Evolutionary conservation across 2,797 vertebrate genomes (phyloP).

Genomic region (Arvicola amphibius): DNA sequence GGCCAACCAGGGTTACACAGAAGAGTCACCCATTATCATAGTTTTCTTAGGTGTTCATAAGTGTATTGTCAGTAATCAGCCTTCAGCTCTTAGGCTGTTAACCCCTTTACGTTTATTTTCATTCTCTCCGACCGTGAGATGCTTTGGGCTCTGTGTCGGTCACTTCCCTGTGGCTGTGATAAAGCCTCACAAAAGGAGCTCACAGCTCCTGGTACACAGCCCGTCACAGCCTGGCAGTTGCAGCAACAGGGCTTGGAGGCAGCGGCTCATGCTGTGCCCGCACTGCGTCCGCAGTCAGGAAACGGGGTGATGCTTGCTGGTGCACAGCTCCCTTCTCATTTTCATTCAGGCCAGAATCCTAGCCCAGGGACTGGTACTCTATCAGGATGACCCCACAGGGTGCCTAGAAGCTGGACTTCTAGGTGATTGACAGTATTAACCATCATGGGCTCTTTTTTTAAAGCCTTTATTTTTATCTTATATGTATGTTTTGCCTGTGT

Average conservation of each 20-base stretch:
- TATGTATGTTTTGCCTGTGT: not conserved
- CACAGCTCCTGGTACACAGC: too few species aligned
- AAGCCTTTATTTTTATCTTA: not conserved
- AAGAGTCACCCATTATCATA: not conserved
- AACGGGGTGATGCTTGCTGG: not conserved
- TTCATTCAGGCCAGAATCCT: not conserved
- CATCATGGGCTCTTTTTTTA: not conserved
- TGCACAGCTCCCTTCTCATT: not conserved
- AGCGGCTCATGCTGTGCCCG: too few species aligned
- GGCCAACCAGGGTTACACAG: not conserved
- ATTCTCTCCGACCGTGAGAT: not conserved
- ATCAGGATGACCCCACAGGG: too few species aligned
- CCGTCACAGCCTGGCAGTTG: not conserved
- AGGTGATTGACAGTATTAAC: not conserved
- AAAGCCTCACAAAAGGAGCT: not conserved
- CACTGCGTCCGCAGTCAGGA: not conserved
- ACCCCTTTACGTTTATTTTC: not conserved
- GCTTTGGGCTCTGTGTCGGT: not conserved
- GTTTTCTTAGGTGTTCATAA: not conserved
- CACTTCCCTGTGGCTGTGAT: not conserved
- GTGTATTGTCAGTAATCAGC: not conserved
- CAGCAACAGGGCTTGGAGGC: not conserved
- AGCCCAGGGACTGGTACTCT: not conserved
- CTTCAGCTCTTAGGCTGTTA: not conserved
- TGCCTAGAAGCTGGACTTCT: too few species aligned